Conservation (phyloP, 2,797 vertebrate genomes). For the Lutjanus argentimaculatus region DNA sequence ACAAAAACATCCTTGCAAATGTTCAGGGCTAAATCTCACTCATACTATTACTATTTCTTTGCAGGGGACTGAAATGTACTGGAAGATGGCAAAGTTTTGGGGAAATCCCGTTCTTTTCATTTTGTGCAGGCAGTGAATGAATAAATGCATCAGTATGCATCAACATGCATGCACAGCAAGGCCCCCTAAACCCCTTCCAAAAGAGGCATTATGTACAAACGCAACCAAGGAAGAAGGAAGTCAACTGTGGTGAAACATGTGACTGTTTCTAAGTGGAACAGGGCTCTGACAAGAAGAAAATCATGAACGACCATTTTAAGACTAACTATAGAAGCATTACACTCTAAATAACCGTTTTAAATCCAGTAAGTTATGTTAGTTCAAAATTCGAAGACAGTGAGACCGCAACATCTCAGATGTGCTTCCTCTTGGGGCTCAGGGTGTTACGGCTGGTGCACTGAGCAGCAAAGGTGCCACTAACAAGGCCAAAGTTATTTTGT, state of each 20-base stretch:
- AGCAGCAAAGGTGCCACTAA: constrained; percentile 31
- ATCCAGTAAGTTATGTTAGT: constrained; percentile 34
- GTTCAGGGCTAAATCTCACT: not conserved
- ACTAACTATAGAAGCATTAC: constrained; percentile 17
- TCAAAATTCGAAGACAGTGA: not conserved
- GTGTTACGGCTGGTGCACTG: not conserved
- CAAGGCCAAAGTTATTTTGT: not conserved
- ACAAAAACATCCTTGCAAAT: constrained; percentile 8
- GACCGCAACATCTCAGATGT: not conserved
- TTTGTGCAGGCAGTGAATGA: constrained; percentile 21
- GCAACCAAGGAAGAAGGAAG: constrained; percentile 65
- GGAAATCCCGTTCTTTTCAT: constrained; percentile 8
- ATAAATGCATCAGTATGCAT: constrained; percentile 18
- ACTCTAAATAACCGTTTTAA: constrained; percentile 26
- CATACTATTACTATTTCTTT: not conserved
- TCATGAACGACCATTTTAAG: constrained; percentile 4
- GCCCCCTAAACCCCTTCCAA: constrained; percentile 1
- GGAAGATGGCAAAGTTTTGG: not conserved
- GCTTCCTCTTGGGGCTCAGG: constrained; percentile 3
- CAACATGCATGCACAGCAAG: constrained; percentile 13
- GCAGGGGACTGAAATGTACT: not conserved
- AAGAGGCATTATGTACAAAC: constrained; percentile 34
- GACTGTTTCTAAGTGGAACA: constrained; percentile 59
- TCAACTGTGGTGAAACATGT: constrained; percentile 67
- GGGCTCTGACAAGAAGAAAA: constrained; percentile 4